A percentile compares a stretch with the other conserved stretches of the same genome.
Conservation (phyloP, 35 echinoderm and acorn worm genomes). For the Hemicentrotus pulcherrimus region DNA sequence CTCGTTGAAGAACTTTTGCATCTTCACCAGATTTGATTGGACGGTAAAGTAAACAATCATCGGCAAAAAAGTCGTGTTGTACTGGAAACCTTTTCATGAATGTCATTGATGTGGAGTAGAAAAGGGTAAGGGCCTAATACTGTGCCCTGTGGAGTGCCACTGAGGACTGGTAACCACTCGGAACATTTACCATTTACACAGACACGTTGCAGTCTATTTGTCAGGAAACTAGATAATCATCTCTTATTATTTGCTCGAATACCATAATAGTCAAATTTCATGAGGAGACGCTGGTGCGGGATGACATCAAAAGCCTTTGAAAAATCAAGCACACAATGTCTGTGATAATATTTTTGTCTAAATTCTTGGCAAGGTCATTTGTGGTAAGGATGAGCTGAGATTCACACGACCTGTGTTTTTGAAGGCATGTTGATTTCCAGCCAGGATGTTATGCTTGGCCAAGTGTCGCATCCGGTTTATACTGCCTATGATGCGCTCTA, state of each 20-base stretch:
- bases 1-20: not conserved
- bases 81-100: not conserved
- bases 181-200: conserved; percentile 22
- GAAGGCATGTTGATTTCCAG: too few relatives aligned
- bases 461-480: too few relatives aligned
- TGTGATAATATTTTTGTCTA: conserved; percentile 7
- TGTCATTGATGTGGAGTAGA: conserved; percentile 51
- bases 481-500: too few relatives aligned
- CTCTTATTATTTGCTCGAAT: not conserved
- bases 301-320: conserved; percentile 50
- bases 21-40: conserved; percentile 33
- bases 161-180: conserved; percentile 29
- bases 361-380: conserved; percentile 51
- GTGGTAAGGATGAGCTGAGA: conserved; percentile 44
- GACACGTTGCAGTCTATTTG: conserved; percentile 22
- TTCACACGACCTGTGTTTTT: conserved; percentile 50
- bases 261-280: not conserved
- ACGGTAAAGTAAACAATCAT: conserved; percentile 42
- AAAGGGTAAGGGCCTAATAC: conserved; percentile 46
- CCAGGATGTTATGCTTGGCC: too few relatives aligned
- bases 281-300: not conserved
- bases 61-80: conserved; percentile 43
- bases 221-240: conserved; percentile 7
- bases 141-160: conserved; percentile 54
- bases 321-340: conserved; percentile 46